phyloP scores from a whole-genome alignment of 2,888 invertebrate genomes.

The Augiades crinisus region DNA sequence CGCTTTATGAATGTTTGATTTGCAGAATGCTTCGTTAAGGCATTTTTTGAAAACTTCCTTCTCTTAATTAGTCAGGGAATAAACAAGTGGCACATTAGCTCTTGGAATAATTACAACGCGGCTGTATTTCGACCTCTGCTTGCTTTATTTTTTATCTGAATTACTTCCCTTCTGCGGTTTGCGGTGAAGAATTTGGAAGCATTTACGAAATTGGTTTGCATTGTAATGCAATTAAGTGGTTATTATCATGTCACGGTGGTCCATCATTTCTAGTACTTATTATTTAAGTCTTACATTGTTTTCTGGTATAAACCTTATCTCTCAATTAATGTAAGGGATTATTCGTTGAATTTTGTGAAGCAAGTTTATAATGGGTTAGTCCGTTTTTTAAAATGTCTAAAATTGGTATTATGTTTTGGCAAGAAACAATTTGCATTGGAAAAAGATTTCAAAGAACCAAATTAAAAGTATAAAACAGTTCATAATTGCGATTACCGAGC shows the following conservation, averaged over 20 bases:
- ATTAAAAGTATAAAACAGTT: constrained; percentile 67
- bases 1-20: constrained; percentile 73
- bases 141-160: constrained; percentile 44
- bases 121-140: constrained; percentile 43
- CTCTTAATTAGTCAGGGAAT: constrained; percentile 78
- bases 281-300: neutral
- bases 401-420: neutral
- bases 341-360: no score
- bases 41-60: constrained; percentile 69
- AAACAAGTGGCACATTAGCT: constrained; percentile 79
- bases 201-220: constrained; percentile 71
- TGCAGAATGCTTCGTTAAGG: constrained; percentile 55
- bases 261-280: neutral
- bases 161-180: constrained; percentile 56
- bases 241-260: constrained; percentile 9
- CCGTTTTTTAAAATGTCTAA: no score
- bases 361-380: no score
- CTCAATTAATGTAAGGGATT: neutral
- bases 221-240: constrained; percentile 51
- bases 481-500: constrained; percentile 56
- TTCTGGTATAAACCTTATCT: neutral
- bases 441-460: constrained; percentile 55
- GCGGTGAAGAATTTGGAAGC: constrained; percentile 72
- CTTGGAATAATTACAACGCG: constrained; percentile 73
- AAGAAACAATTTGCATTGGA: constrained; percentile 33